Conservation (phyloP, 1,140 invertebrate species). For the Atta cephalotes region DNA sequence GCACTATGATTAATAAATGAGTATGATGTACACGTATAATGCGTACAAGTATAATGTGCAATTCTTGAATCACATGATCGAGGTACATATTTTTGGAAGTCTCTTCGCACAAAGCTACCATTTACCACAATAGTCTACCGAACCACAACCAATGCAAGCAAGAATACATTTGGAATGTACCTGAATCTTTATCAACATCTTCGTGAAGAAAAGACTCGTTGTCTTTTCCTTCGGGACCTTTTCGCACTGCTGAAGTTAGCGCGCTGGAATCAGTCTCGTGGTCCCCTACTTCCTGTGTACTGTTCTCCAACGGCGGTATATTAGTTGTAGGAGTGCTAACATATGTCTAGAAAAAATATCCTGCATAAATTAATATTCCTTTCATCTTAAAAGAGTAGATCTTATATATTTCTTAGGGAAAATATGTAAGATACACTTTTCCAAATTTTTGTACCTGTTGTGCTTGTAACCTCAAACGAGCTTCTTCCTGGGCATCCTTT, state of each 20-base stretch:
- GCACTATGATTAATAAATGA: constrained; percentile 9
- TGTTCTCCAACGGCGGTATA: constrained; percentile 76
- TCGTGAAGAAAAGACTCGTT: constrained; percentile 89
- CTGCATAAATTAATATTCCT: background rate
- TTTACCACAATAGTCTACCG: constrained; percentile 81
- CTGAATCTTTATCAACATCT: constrained; percentile 88
- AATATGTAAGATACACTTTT: background rate
- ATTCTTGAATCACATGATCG: constrained; percentile 44
- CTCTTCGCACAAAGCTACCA: constrained; percentile 77
- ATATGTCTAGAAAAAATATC: constrained; percentile 78
- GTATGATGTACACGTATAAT: constrained; percentile 21
- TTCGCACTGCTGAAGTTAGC: constrained; percentile 86
- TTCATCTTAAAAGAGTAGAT: background rate
- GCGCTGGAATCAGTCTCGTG: constrained; percentile 87
- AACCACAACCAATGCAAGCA: constrained; percentile 84
- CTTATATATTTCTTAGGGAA: background rate
- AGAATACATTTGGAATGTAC: constrained; percentile 82
- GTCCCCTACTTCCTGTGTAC: constrained; percentile 71
- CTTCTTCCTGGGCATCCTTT: constrained; percentile 97
- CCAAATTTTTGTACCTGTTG: constrained; percentile 86
- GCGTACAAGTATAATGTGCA: constrained; percentile 36
- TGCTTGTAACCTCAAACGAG: constrained; percentile 90
- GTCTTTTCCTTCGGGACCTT: constrained; percentile 92
- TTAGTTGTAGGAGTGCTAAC: constrained; percentile 73
- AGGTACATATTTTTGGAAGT: constrained; percentile 61